These are phyloP conservation scores for Echiichthys vipera DNA, from an alignment of 2,797 vertebrate genomes.

Conservation along the genomic window DNA sequence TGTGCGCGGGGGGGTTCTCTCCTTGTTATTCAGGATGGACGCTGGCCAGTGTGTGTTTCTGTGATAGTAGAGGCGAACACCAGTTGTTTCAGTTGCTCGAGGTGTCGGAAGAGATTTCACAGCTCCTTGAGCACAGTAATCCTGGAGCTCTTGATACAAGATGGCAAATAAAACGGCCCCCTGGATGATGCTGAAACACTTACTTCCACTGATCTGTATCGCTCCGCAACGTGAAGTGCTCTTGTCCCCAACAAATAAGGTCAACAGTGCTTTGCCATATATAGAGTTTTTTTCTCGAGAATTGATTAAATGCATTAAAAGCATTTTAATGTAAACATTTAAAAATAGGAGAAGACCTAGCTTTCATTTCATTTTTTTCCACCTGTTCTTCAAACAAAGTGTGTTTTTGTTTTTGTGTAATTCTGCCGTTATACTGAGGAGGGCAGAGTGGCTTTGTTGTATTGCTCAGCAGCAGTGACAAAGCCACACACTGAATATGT, in stretches of 20 bases:
- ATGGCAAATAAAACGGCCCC: conserved; percentile 79
- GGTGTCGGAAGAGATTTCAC: conserved; percentile 83
- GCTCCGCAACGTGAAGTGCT: conserved; percentile 22
- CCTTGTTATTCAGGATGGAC: conserved; percentile 74
- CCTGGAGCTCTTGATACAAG: conserved; percentile 79
- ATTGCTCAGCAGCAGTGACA: not conserved
- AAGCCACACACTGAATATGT: conserved; percentile 2
- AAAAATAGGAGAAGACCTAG: not conserved
- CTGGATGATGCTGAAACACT: conserved; percentile 70
- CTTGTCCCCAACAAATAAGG: conserved; percentile 49
- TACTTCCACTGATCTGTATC: conserved; percentile 62
- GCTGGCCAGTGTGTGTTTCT: conserved; percentile 67
- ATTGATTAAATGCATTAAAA: conserved; percentile 3
- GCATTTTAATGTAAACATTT: too few species aligned
- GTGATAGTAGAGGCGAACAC: conserved; percentile 69
- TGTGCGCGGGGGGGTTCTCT: conserved; percentile 1
- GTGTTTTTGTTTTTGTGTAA: too few species aligned
- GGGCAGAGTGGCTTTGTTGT: conserved; percentile 71
- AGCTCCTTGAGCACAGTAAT: conserved; percentile 83
- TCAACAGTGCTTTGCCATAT: conserved; percentile 31
- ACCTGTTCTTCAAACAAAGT: not conserved
- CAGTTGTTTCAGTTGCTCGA: conserved; percentile 78
- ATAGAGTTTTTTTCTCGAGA: conserved; percentile 10
- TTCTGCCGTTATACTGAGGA: conserved; percentile 57
- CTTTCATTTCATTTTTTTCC: not conserved